A percentile compares a stretch with the other conserved stretches of the same genome.
These are phyloP conservation scores for Xenops minutus DNA, from an alignment of 2,797 vertebrate genomes.

Conservation along the genomic window DNA sequence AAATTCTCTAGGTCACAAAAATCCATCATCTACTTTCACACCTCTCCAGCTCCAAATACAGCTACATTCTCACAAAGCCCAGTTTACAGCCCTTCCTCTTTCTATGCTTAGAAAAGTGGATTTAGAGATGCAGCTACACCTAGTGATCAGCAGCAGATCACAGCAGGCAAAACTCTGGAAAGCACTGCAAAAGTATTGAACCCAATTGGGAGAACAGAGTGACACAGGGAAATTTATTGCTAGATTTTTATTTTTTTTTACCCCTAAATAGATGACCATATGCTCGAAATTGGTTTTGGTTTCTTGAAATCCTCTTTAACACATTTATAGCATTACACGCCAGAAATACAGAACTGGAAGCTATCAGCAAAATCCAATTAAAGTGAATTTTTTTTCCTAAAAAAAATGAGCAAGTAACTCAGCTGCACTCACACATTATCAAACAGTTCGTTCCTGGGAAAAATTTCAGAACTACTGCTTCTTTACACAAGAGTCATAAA, in stretches of 20 bases:
- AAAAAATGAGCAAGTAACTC: neutral
- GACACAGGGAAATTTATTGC: neutral
- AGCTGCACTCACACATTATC: neutral
- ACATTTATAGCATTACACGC: neutral
- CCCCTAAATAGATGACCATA: neutral
- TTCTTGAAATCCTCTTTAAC: neutral
- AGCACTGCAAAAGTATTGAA: neutral
- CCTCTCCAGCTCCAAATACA: neutral
- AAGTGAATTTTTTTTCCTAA: neutral
- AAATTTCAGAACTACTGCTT: neutral
- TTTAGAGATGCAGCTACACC: constrained; percentile 77
- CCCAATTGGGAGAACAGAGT: neutral
- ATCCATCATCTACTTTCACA: neutral
- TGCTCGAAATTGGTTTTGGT: neutral
- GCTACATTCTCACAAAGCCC: neutral
- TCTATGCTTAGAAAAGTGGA: constrained; percentile 26
- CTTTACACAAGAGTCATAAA: neutral
- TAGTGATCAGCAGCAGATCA: constrained; percentile 72
- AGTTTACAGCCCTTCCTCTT: neutral
- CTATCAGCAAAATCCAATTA: neutral
- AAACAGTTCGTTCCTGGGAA: neutral
- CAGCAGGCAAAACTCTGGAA: constrained; percentile 38
- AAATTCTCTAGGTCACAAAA: constrained; percentile 11
- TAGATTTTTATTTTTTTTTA: neutral
- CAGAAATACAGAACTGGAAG: neutral